Evolutionary conservation across 2,113 vertebrate species (phyloP).

Genomic region (Lagopus leucura): DNA sequence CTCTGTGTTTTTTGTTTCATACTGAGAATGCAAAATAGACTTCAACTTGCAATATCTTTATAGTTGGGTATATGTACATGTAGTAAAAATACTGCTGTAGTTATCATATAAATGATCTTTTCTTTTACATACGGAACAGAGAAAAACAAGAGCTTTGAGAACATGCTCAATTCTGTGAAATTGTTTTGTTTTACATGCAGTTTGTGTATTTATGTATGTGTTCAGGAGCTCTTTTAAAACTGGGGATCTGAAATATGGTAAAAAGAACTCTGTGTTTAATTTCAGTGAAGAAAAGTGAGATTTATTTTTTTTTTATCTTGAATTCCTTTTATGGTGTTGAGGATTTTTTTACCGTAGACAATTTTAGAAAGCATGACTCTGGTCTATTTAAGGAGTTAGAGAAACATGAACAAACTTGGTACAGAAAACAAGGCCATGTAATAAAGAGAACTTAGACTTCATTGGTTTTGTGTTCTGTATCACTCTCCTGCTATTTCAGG

Average conservation of each 20-base stretch:
- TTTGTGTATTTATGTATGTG: neutral
- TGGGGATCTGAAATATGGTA: neutral
- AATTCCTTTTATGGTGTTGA: neutral
- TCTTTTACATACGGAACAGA: neutral
- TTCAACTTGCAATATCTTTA: neutral
- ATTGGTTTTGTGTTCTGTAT: neutral
- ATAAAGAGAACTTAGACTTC: neutral
- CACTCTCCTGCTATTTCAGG: neutral
- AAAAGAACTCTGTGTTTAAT: neutral
- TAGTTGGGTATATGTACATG: fast-evolving
- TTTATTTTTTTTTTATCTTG: neutral
- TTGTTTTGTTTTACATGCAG: neutral
- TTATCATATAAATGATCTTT: neutral
- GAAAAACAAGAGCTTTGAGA: neutral
- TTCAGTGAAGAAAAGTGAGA: neutral
- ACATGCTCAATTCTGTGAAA: neutral
- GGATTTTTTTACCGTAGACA: neutral
- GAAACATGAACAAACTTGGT: neutral
- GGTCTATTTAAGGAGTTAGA: neutral
- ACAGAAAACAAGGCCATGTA: neutral
- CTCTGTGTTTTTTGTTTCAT: neutral
- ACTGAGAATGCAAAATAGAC: neutral
- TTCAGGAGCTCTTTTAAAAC: neutral
- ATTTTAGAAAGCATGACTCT: neutral
- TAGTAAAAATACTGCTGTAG: neutral